A percentile compares a stretch with the other conserved stretches of the same genome.
phyloP scores from a whole-genome alignment of 1,140 invertebrate genomes.

The Dufourea novaeangliae region DNA sequence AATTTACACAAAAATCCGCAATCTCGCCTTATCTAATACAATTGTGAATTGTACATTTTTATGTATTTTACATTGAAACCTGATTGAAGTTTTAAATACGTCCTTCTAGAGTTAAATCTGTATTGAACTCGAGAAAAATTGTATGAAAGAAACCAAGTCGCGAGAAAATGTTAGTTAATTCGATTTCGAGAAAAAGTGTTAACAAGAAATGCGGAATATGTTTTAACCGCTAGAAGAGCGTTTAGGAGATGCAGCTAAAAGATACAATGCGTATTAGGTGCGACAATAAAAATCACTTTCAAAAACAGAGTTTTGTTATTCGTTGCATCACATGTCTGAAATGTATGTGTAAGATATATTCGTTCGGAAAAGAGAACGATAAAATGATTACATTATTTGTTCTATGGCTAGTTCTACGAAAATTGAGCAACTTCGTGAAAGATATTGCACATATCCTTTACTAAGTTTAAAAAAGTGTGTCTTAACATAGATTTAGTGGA shows the following conservation, averaged over 20 bases:
- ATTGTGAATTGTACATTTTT: too few relatives aligned
- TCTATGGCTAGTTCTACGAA: neutral
- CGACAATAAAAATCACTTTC: conserved; percentile 45
- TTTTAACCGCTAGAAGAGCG: conserved; percentile 25
- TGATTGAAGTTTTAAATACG: too few relatives aligned
- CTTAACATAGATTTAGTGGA: too few relatives aligned
- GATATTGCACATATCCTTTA: too few relatives aligned
- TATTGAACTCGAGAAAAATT: neutral
- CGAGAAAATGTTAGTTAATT: neutral
- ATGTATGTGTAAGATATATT: neutral
- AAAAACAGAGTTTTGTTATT: conserved; percentile 18
- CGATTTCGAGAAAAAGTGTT: neutral
- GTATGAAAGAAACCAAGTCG: neutral
- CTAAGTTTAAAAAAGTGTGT: too few relatives aligned
- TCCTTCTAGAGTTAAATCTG: neutral
- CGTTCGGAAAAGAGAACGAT: neutral
- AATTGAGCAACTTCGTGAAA: too few relatives aligned
- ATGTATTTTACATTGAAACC: too few relatives aligned
- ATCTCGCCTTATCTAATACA: too few relatives aligned
- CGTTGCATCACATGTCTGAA: neutral
- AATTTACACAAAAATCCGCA: too few relatives aligned
- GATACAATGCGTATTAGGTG: conserved; percentile 51
- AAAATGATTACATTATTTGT: neutral
- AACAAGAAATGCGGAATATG: conserved; percentile 4
- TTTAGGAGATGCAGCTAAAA: conserved; percentile 25